Percentiles rank a stretch among this genome's conserved stretches.
These are phyloP conservation scores for Hippocampus comes DNA, from an alignment of 2,113 vertebrate species.

Conservation along the genomic window DNA sequence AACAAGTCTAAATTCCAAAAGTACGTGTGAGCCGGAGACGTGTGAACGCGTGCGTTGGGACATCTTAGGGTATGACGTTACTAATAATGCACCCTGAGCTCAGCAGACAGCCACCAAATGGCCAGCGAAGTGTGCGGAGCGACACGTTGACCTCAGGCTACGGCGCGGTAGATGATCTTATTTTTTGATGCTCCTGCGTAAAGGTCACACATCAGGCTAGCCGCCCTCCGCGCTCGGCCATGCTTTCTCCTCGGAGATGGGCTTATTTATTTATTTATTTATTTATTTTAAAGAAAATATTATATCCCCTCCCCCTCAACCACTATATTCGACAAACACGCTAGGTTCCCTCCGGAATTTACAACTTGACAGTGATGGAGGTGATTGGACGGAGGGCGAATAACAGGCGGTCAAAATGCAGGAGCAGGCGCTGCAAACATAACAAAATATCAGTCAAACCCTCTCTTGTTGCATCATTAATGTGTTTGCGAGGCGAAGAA, in stretches of 20 bases:
- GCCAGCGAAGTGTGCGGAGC: conserved; percentile 22
- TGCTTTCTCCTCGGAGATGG: conserved; percentile 1
- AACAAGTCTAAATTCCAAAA: not conserved
- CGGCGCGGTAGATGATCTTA: conserved; percentile 40
- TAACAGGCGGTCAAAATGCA: conserved; percentile 28
- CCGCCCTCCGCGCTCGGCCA: conserved; percentile 1
- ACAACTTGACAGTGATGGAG: conserved; percentile 43
- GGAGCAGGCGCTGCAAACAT: not conserved
- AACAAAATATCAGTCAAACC: not conserved
- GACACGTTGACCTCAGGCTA: conserved; percentile 38
- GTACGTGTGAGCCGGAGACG: not conserved
- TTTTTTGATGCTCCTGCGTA: not conserved
- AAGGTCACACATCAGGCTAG: conserved; percentile 7
- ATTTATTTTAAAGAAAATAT: not conserved
- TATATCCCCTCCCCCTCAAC: not conserved
- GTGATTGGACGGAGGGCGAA: conserved; percentile 16
- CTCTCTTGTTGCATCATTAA: not conserved
- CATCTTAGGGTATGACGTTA: not conserved
- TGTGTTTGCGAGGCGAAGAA: not conserved
- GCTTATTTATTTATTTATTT: conserved; percentile 10
- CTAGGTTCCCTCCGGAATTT: conserved; percentile 6
- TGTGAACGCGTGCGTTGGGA: too few relatives aligned
- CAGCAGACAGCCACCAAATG: conserved; percentile 32
- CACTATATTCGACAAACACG: conserved; percentile 9
- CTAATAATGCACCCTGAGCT: not conserved